phyloP scores from a whole-genome alignment of 1,140 invertebrate species.

The Procambarus clarkii region DNA sequence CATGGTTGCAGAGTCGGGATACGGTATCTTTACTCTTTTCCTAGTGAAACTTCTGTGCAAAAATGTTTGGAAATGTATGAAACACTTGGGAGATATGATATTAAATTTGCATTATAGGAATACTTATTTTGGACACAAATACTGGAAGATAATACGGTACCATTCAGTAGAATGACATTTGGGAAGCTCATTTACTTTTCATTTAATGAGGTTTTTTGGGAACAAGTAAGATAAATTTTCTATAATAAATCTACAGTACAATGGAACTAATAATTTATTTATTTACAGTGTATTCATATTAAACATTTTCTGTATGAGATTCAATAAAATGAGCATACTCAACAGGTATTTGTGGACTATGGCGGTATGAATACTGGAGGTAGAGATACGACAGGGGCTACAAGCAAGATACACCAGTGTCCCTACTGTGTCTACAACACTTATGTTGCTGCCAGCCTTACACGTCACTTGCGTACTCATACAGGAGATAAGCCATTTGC shows the following conservation, averaged over 20 bases:
- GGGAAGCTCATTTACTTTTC: no score
- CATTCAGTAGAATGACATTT: no score
- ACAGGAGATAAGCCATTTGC: slow-evolving; percentile 42
- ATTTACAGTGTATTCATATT: neutral
- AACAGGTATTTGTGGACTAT: slow-evolving; percentile 53
- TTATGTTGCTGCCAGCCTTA: slow-evolving; percentile 20
- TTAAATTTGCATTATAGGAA: no score
- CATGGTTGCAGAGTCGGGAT: no score
- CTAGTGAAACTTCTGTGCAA: no score
- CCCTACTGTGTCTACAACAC: slow-evolving; percentile 34
- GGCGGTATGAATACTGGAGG: slow-evolving; percentile 1
- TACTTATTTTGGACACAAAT: no score
- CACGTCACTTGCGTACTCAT: slow-evolving; percentile 26
- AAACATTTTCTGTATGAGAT: neutral
- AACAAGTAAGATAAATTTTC: neutral
- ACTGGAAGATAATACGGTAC: no score
- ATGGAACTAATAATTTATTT: neutral
- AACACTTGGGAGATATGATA: no score
- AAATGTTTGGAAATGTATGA: no score
- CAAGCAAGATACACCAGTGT: slow-evolving; percentile 33
- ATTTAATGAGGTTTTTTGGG: no score
- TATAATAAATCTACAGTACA: neutral
- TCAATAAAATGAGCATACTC: slow-evolving; percentile 38
- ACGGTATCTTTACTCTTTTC: no score
- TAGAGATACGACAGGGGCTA: neutral